A percentile compares a stretch with the other conserved stretches of the same genome.
Evolutionary conservation across 2,797 vertebrate species (phyloP).

Genomic region (Uromys caudimaculatus): DNA sequence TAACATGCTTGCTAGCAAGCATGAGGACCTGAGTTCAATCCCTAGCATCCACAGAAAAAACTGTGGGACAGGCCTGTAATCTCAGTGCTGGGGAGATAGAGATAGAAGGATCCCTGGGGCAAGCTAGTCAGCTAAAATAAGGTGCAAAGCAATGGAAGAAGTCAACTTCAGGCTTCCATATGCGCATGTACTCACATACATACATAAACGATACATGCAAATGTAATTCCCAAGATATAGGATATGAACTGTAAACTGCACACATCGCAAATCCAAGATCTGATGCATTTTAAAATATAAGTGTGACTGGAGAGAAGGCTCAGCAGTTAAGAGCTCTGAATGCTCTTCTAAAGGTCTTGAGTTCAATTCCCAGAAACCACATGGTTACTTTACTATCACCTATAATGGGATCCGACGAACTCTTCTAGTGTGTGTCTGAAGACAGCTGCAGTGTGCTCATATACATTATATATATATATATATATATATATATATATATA

Average conservation of each 20-base stretch:
- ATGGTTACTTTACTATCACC: too few relatives aligned
- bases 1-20: not conserved
- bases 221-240: not conserved
- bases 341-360: too few relatives aligned
- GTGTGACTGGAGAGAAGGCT: too few relatives aligned
- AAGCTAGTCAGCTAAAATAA: not conserved
- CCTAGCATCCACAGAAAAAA: not conserved
- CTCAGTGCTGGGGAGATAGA: not conserved
- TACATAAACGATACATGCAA: not conserved
- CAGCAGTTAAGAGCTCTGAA: too few relatives aligned
- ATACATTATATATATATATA: too few relatives aligned
- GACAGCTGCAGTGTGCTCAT: too few relatives aligned
- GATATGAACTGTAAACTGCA: not conserved
- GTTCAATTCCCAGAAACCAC: too few relatives aligned
- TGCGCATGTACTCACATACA: not conserved
- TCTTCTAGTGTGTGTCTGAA: too few relatives aligned
- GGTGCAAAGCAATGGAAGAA: not conserved
- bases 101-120: not conserved
- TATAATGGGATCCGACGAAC: too few relatives aligned
- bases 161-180: not conserved
- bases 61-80: not conserved
- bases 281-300: constrained; percentile 1
- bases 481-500: too few relatives aligned
- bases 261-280: not conserved
- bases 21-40: not conserved